Percentiles rank a stretch among this genome's conserved stretches.
phyloP scores from a whole-genome alignment of 2,888 invertebrate species.

The Hydrotaea cyrtoneurina region DNA sequence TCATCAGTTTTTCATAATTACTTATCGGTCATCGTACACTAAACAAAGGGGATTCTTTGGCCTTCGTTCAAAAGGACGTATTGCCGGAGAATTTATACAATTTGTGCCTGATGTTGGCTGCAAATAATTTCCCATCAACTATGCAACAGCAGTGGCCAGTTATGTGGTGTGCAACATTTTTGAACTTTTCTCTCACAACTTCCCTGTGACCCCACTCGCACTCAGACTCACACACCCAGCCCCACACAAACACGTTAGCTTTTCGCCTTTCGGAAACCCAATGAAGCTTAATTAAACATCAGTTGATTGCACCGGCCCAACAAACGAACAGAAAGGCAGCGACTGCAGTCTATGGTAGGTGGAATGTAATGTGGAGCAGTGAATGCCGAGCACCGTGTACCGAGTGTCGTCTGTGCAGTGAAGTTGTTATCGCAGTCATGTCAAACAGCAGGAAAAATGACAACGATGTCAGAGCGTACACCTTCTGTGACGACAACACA shows the following conservation, averaged over 20 bases:
- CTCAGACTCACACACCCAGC: not conserved
- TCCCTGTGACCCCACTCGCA: constrained; percentile 37
- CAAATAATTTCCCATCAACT: not conserved
- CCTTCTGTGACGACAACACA: constrained; percentile 54
- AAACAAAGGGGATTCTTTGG: not conserved
- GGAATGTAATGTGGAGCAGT: not conserved
- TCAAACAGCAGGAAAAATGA: constrained; percentile 54
- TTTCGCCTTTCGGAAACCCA: constrained; percentile 39
- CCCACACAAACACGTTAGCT: no score
- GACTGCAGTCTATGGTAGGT: not conserved
- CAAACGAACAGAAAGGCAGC: not conserved
- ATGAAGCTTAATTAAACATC: constrained; percentile 60
- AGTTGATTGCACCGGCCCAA: not conserved
- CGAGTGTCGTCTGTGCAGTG: not conserved
- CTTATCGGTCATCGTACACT: not conserved
- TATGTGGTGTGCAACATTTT: not conserved
- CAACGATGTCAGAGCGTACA: constrained; percentile 57
- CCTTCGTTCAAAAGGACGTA: not conserved
- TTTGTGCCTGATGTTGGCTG: not conserved
- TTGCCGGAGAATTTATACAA: not conserved
- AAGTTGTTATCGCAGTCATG: constrained; percentile 56
- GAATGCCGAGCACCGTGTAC: not conserved
- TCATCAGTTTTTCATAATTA: not conserved
- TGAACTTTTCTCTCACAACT: not conserved
- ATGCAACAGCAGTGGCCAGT: not conserved